These are phyloP conservation scores for Melanerpes aurifrons DNA, from an alignment of 2,113 vertebrate species.

Conservation along the genomic window DNA sequence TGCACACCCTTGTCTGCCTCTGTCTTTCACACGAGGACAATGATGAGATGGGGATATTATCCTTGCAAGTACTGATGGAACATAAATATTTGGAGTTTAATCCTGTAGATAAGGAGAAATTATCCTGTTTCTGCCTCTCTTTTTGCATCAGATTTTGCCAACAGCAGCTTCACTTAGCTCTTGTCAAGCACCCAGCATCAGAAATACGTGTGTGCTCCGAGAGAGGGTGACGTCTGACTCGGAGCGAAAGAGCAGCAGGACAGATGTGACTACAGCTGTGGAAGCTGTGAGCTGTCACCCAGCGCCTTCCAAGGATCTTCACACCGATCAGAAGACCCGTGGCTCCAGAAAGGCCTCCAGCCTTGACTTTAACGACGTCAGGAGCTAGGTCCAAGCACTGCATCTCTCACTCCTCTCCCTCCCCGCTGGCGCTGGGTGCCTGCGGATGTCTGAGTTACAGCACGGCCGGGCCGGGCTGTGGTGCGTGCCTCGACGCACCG, in stretches of 20 bases:
- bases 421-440: background rate
- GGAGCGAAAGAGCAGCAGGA: background rate
- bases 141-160: slow-evolving; percentile 21
- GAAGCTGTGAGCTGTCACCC: background rate
- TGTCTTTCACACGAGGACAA: background rate
- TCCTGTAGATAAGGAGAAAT: background rate
- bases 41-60: background rate
- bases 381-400: background rate
- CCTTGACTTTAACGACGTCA: background rate
- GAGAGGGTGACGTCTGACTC: background rate
- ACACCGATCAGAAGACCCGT: fast-evolving
- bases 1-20: background rate
- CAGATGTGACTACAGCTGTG: background rate
- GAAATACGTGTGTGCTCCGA: background rate
- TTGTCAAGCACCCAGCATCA: background rate
- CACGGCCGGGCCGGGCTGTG: background rate
- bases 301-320: fast-evolving
- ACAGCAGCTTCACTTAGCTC: background rate
- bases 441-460: background rate
- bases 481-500: background rate
- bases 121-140: background rate
- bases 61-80: background rate
- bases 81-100: background rate
- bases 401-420: background rate
- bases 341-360: background rate